These are phyloP conservation scores for Natrix natrix DNA, from an alignment of 2,797 vertebrate species.

Conservation along the genomic window DNA sequence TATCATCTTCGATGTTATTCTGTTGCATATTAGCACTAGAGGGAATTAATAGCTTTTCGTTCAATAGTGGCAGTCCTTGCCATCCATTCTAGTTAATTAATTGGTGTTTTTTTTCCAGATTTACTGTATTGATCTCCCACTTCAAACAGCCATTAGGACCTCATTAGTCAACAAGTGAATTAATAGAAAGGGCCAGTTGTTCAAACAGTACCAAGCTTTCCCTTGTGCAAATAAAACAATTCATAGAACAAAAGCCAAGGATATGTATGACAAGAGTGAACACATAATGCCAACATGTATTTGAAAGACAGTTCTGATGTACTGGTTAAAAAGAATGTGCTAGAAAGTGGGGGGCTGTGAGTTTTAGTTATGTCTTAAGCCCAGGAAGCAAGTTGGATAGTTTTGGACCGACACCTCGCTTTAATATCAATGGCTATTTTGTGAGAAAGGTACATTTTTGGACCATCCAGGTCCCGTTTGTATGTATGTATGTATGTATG, in stretches of 20 bases:
- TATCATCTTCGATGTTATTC: not conserved
- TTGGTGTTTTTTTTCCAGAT: not conserved
- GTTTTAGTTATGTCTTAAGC: not conserved
- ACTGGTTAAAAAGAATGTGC: not conserved
- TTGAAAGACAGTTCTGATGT: not conserved
- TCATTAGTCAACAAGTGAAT: not conserved
- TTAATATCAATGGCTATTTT: not conserved
- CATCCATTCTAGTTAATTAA: not conserved
- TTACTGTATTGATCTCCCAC: conserved; percentile 23
- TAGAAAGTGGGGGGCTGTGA: not conserved
- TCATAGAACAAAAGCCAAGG: not conserved
- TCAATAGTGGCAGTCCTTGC: conserved; percentile 13
- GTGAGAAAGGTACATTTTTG: not conserved
- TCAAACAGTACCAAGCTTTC: not conserved
- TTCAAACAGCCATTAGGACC: conserved; percentile 28
- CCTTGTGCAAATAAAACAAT: conserved; percentile 5
- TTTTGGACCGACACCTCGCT: not conserved
- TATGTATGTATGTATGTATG: too few species aligned
- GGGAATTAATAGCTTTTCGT: not conserved
- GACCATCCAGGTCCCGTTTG: too few species aligned
- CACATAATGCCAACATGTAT: conserved; percentile 28
- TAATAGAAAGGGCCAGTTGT: not conserved
- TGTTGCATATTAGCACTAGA: not conserved
- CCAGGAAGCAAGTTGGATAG: not conserved
- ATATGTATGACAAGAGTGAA: conserved; percentile 7